Percentiles rank a stretch among this genome's conserved stretches.
phyloP scores from a whole-genome alignment of 1,140 invertebrate genomes.

The Gerris buenoi region DNA sequence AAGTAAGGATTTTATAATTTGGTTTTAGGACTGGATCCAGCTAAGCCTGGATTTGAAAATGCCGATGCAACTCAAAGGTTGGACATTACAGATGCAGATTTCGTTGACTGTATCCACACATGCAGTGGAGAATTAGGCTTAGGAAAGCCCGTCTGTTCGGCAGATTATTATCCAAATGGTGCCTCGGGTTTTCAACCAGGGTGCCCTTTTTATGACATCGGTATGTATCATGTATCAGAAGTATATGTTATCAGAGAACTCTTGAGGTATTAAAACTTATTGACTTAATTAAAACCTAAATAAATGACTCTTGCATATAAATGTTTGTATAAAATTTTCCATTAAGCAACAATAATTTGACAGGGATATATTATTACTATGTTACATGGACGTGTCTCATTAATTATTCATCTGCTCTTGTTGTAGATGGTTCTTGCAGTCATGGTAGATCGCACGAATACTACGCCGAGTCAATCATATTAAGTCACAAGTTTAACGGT shows the following conservation, averaged over 20 bases:
- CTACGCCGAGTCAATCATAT: constrained; percentile 11
- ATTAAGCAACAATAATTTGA: too few species aligned
- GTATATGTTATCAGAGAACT: too few species aligned
- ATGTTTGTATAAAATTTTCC: too few species aligned
- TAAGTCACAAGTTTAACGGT: constrained; percentile 1
- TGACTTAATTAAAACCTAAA: too few species aligned
- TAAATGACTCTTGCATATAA: too few species aligned
- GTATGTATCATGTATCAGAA: too few species aligned
- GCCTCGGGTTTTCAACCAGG: constrained; percentile 42
- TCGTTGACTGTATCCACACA: constrained; percentile 43
- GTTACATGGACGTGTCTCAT: too few species aligned
- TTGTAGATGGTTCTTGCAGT: constrained; percentile 8
- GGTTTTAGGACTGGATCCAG: constrained; percentile 24
- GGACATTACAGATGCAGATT: constrained; percentile 23
- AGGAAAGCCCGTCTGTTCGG: constrained; percentile 33
- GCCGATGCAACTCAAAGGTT: constrained; percentile 20
- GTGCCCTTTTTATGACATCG: constrained; percentile 30
- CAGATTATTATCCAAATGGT: constrained; percentile 46
- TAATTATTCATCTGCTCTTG: too few species aligned
- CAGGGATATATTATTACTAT: too few species aligned
- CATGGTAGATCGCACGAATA: constrained; percentile 14
- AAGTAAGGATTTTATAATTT: too few species aligned
- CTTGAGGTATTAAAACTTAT: too few species aligned
- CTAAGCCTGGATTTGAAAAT: constrained; percentile 28
- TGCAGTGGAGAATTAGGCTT: constrained; percentile 38